A percentile compares a stretch with the other conserved stretches of the same genome.
phyloP scores from a whole-genome alignment of 1,140 invertebrate species.

The Mylabris phalerata region DNA sequence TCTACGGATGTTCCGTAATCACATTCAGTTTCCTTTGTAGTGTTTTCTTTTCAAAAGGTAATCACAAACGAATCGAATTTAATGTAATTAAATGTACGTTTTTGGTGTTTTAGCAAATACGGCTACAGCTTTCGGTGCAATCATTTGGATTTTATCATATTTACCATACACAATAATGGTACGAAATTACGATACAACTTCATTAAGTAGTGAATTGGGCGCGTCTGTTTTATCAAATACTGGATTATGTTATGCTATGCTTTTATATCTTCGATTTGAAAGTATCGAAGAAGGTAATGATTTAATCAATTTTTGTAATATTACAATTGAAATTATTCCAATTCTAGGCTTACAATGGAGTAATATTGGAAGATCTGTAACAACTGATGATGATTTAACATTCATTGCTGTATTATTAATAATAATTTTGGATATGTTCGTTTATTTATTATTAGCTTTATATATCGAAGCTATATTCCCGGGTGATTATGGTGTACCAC shows the following conservation, averaged over 20 bases:
- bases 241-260: constrained; percentile 69
- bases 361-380: constrained; percentile 58
- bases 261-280: constrained; percentile 59
- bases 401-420: constrained; percentile 59
- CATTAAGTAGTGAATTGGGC: constrained; percentile 46
- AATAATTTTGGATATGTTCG: constrained; percentile 55
- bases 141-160: constrained; percentile 68
- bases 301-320: background rate
- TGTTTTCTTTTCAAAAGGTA: constrained; percentile 55
- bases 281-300: constrained; percentile 49
- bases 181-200: constrained; percentile 51
- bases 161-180: constrained; percentile 63
- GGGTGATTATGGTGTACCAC: constrained; percentile 60
- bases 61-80: no score
- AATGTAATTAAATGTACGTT: no score
- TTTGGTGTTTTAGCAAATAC: constrained; percentile 49
- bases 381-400: constrained; percentile 64
- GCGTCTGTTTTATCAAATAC: constrained; percentile 63
- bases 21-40: constrained; percentile 63
- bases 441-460: constrained; percentile 62
- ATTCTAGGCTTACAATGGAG: constrained; percentile 64
- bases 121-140: constrained; percentile 58
- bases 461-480: constrained; percentile 70
- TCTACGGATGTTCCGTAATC: constrained; percentile 53
- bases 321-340: background rate